Evolutionary conservation across 2,888 invertebrate genomes (phyloP).

Genomic region (Sisyra nigra): DNA sequence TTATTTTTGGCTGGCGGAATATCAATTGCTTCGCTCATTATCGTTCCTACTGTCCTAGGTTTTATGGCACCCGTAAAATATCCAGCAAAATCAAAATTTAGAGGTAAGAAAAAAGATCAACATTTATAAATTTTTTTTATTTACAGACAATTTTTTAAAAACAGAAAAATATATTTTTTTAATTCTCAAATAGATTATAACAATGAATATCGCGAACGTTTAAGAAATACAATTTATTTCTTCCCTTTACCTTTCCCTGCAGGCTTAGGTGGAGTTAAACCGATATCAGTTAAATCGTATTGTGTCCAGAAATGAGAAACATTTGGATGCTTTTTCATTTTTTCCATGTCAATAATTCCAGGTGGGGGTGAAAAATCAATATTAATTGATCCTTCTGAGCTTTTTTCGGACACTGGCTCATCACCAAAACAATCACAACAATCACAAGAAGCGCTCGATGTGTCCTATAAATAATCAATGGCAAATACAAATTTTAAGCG

Average conservation of each 20-base stretch:
- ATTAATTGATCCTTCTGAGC: constrained; percentile 47
- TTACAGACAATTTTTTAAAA: constrained; percentile 8
- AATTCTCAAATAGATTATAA: constrained; percentile 6
- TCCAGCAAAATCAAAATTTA: background rate
- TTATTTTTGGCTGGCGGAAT: constrained; percentile 39
- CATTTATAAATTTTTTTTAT: constrained; percentile 7
- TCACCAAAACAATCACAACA: constrained; percentile 27
- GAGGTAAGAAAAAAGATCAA: background rate
- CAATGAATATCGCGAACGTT: constrained; percentile 8
- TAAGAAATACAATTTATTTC: constrained; percentile 7
- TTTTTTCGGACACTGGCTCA: constrained; percentile 30
- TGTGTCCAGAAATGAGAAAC: constrained; percentile 42
- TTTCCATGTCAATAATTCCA: constrained; percentile 43
- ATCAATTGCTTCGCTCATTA: constrained; percentile 34
- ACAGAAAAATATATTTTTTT: constrained; percentile 4
- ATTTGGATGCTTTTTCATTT: constrained; percentile 30
- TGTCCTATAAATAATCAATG: too few relatives aligned
- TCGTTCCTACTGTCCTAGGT: constrained; percentile 32
- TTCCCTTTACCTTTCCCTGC: constrained; percentile 13
- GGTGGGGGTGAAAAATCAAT: constrained; percentile 58
- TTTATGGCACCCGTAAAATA: constrained; percentile 11
- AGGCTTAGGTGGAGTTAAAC: constrained; percentile 2
- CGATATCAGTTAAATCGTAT: constrained; percentile 31
- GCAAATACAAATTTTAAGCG: too few relatives aligned
- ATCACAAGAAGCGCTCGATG: constrained; percentile 19